These are phyloP conservation scores for Ornithoptera priamus DNA, from an alignment of 2,888 invertebrate genomes.

Conservation along the genomic window DNA sequence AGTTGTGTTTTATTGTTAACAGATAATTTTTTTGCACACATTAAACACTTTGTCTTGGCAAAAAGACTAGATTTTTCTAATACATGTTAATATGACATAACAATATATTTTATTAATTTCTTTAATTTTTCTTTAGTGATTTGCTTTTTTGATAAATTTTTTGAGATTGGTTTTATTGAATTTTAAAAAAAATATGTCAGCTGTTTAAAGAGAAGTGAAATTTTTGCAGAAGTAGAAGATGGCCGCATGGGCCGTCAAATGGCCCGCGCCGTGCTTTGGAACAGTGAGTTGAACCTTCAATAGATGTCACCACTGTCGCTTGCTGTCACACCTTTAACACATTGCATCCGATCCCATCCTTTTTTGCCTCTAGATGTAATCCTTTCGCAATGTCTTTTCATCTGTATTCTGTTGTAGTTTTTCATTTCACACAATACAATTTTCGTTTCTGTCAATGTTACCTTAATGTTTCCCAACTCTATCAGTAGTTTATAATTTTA, in stretches of 20 bases:
- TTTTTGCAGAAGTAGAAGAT: slow-evolving; percentile 86
- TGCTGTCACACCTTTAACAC: slow-evolving; percentile 33
- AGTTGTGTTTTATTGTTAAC: too few relatives aligned
- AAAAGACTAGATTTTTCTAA: too few relatives aligned
- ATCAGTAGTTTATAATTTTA: too few relatives aligned
- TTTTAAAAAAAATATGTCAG: neutral
- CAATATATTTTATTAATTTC: too few relatives aligned
- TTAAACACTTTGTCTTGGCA: too few relatives aligned
- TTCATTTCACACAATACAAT: neutral
- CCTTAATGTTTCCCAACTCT: too few relatives aligned
- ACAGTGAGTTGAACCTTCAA: slow-evolving; percentile 83
- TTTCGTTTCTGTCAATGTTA: too few relatives aligned
- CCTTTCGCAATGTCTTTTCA: neutral
- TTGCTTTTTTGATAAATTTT: too few relatives aligned
- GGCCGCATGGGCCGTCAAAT: slow-evolving; percentile 89
- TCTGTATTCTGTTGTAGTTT: neutral
- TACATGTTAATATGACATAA: too few relatives aligned
- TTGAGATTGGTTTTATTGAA: too few relatives aligned
- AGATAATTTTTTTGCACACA: too few relatives aligned
- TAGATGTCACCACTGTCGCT: slow-evolving; percentile 56
- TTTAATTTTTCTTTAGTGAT: too few relatives aligned
- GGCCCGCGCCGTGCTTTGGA: slow-evolving; percentile 90
- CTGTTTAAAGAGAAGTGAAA: slow-evolving; percentile 6
- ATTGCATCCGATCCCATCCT: slow-evolving; percentile 5
- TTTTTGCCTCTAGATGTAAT: slow-evolving; percentile 10